Evolutionary conservation across 2,113 vertebrate species (phyloP).

Genomic region (Syrrhaptes paradoxus): DNA sequence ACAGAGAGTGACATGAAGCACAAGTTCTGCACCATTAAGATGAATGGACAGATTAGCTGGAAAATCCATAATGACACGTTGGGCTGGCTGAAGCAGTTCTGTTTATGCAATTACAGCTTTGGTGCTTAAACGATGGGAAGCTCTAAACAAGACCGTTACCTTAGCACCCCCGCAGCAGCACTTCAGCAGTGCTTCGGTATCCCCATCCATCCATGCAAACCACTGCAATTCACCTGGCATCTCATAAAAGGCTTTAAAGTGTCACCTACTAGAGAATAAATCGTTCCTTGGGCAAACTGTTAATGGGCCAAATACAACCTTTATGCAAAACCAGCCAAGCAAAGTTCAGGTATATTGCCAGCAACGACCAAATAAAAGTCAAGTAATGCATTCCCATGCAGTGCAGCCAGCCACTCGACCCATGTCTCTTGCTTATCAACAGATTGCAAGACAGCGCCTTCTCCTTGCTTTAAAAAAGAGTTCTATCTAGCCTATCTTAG

Average conservation of each 20-base stretch:
- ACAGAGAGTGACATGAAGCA: slow-evolving; percentile 76
- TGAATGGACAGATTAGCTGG: slow-evolving; percentile 80
- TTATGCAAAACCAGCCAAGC: slow-evolving; percentile 26
- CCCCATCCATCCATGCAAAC: slow-evolving; percentile 57
- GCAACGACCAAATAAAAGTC: slow-evolving; percentile 34
- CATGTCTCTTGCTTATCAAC: neutral
- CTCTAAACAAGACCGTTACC: slow-evolving; percentile 56
- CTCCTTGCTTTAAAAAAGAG: slow-evolving; percentile 23
- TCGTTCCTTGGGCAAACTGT: slow-evolving; percentile 36
- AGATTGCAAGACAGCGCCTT: neutral
- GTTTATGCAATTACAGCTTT: slow-evolving; percentile 88
- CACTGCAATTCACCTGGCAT: slow-evolving; percentile 61
- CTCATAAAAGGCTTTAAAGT: slow-evolving; percentile 55
- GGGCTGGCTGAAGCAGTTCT: slow-evolving; percentile 78
- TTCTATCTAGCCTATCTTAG: neutral
- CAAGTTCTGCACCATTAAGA: slow-evolving; percentile 75
- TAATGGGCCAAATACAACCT: slow-evolving; percentile 10
- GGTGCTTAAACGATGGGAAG: slow-evolving; percentile 44
- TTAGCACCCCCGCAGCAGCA: neutral
- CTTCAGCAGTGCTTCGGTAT: slow-evolving; percentile 14
- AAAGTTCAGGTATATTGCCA: slow-evolving; percentile 1
- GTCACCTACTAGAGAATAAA: slow-evolving; percentile 36
- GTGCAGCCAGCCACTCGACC: neutral
- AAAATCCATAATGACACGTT: slow-evolving; percentile 81
- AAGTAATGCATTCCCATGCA: neutral